Base-by-base conservation (phyloP, 2,888 invertebrate species). In the Agrotis exclamationis region DNA sequence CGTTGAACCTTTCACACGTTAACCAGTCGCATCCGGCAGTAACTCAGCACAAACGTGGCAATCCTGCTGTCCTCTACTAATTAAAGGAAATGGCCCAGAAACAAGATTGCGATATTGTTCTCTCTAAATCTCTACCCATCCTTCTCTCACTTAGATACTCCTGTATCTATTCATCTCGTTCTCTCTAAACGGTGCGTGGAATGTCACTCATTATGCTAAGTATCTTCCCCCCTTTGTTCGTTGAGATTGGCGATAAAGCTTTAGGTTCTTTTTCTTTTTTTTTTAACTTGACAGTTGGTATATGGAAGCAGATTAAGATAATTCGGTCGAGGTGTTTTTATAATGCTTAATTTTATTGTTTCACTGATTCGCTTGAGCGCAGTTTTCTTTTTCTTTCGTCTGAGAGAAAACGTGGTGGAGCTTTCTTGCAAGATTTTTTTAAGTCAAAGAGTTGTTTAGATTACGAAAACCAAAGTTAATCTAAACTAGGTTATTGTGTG, bases 101-200 rank as follows among this genome's bases (percentile, higher is more conserved):
- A 96, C 96, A 96, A 96, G 96, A 96, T 96, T 96, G 96, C 93
- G 96, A 95, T 95, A 96, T 96, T 96, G 96, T 96, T 93, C 94
- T 93, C 93, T 89, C 89, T 88, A 90, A 92, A 92, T 86, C 86
- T 85, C 76, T 76, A 48, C 4, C 89, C 69, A 0, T 92, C 93
- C 65, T 86, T 64, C 51, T 93, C 91, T 39, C 45, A 63, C 88
- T 3, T 20, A 0, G 0, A 0, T 0, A 3, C 2, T 33, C 7
- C 11, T 24, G 2, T 0, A 82, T 91, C 74, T 11, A 7, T 2
- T 83, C 62, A 2, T 93, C 94, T 76, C 90, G 39, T 60, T 94
- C 88, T 63, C 86, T 79, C 95, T 95, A 95, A 96, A 95, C 93
- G 95, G 91, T 93, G 88, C 87, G 90, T 92, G 91, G 93, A 79